phyloP scores from a whole-genome alignment of 2,888 invertebrate genomes.

The Bombylius major region DNA sequence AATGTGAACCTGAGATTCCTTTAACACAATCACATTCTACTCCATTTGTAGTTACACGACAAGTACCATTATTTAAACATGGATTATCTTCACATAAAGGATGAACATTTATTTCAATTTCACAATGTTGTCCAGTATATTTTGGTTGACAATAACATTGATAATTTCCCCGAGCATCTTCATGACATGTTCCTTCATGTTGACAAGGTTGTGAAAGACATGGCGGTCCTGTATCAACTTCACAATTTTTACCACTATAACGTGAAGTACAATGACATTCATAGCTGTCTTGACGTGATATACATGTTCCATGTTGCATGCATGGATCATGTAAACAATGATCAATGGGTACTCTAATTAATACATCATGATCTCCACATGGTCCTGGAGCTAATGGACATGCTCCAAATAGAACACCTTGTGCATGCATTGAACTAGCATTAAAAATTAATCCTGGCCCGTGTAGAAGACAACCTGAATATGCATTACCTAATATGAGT shows the following conservation, averaged over 20 bases:
- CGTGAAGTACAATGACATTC: conserved; percentile 74
- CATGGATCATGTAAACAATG: conserved; percentile 69
- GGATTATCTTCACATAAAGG: conserved; percentile 61
- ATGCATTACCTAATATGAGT: conserved; percentile 65
- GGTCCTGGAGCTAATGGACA: conserved; percentile 63
- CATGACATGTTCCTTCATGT: conserved; percentile 60
- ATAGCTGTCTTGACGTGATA: conserved; percentile 63
- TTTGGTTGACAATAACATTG: conserved; percentile 56
- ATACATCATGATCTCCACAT: conserved; percentile 45
- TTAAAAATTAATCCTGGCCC: conserved; percentile 77
- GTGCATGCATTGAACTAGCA: conserved; percentile 45
- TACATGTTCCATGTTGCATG: conserved; percentile 70
- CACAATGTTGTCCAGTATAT: conserved; percentile 58
- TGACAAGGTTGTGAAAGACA: conserved; percentile 57
- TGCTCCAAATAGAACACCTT: conserved; percentile 58
- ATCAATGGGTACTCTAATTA: conserved; percentile 47
- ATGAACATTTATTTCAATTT: conserved; percentile 55
- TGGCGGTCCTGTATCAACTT: conserved; percentile 64
- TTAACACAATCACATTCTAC: conserved; percentile 48
- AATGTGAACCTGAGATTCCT: conserved; percentile 35
- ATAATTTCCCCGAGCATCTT: conserved; percentile 55
- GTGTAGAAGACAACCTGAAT: conserved; percentile 72
- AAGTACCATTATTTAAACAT: conserved; percentile 68
- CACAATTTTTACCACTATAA: conserved; percentile 78
- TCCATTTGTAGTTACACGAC: conserved; percentile 47